A percentile compares a stretch with the other conserved stretches of the same genome.
These are phyloP conservation scores for Drosophila demipolita DNA, from an alignment of 2,888 invertebrate genomes.

Conservation along the genomic window DNA sequence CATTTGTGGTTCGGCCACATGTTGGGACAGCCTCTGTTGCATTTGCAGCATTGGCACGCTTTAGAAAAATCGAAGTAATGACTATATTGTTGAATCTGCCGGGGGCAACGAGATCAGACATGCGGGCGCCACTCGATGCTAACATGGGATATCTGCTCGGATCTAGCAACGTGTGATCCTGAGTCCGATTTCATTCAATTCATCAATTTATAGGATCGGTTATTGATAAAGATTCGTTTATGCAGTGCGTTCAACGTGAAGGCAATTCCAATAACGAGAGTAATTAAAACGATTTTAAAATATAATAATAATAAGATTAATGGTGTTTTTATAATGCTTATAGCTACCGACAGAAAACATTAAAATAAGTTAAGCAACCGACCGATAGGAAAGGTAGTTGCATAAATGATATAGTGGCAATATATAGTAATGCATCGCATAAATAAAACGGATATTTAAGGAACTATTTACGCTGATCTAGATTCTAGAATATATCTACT, in stretches of 20 bases:
- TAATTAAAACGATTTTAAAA: slow-evolving; percentile 23
- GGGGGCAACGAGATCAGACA: slow-evolving; percentile 75
- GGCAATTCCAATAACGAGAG: slow-evolving; percentile 29
- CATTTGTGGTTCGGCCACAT: slow-evolving; percentile 59
- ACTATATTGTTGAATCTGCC: slow-evolving; percentile 93
- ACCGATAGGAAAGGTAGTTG: not conserved
- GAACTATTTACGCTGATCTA: no score
- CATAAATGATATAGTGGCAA: not conserved
- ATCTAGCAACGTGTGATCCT: slow-evolving; percentile 84
- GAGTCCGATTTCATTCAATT: slow-evolving; percentile 36
- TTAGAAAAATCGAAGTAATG: slow-evolving; percentile 87
- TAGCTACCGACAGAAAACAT: no score
- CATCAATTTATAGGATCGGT: not conserved
- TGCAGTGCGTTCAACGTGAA: slow-evolving; percentile 21
- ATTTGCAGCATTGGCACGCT: slow-evolving; percentile 85
- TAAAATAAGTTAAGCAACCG: not conserved
- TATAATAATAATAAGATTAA: slow-evolving; percentile 19
- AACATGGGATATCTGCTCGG: slow-evolving; percentile 86
- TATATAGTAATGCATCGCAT: not conserved
- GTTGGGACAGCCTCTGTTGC: slow-evolving; percentile 49
- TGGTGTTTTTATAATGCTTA: not conserved
- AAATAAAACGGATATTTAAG: not conserved
- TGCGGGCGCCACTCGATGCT: slow-evolving; percentile 87
- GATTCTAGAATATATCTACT: no score
- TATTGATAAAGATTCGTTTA: slow-evolving; percentile 5